Conservation (phyloP, 2,113 vertebrate genomes). For the Trematocara nigrifrons region DNA sequence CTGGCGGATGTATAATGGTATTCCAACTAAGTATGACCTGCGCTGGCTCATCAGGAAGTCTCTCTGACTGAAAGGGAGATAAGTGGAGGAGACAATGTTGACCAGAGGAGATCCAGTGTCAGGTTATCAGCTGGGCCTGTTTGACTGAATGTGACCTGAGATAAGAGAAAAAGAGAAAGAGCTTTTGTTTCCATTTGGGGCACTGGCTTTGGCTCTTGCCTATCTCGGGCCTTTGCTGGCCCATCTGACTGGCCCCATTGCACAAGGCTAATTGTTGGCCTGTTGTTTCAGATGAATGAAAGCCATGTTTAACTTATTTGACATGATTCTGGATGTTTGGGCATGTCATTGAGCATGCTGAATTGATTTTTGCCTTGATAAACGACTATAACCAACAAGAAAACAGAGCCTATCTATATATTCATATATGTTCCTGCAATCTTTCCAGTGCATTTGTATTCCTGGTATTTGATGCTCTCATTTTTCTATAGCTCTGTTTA, state of each 20-base stretch:
- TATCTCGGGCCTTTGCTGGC: background rate
- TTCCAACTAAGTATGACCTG: background rate
- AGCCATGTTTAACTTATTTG: background rate
- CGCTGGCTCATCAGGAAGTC: constrained; percentile 17
- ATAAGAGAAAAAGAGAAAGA: constrained; percentile 17
- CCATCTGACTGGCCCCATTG: background rate
- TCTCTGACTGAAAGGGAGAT: constrained; percentile 29
- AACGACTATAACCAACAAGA: background rate
- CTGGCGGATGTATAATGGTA: background rate
- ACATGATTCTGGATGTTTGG: background rate
- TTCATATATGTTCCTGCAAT: background rate
- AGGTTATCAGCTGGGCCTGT: constrained; percentile 16
- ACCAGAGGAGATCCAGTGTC: constrained; percentile 42
- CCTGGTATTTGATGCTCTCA: background rate
- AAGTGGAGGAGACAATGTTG: constrained; percentile 12
- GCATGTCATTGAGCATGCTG: background rate
- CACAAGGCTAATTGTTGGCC: background rate
- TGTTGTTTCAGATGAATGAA: background rate
- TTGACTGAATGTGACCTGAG: constrained; percentile 9
- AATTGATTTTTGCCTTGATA: background rate
- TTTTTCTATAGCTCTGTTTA: background rate
- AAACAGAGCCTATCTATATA: background rate
- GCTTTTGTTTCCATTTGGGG: constrained; percentile 37
- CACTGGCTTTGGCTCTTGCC: background rate
- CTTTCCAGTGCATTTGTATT: background rate